Percentiles rank a stretch among this genome's conserved stretches.
These are phyloP conservation scores for Microctenopoma steveboyesi DNA, from an alignment of 2,797 vertebrate genomes.

Conservation along the genomic window DNA sequence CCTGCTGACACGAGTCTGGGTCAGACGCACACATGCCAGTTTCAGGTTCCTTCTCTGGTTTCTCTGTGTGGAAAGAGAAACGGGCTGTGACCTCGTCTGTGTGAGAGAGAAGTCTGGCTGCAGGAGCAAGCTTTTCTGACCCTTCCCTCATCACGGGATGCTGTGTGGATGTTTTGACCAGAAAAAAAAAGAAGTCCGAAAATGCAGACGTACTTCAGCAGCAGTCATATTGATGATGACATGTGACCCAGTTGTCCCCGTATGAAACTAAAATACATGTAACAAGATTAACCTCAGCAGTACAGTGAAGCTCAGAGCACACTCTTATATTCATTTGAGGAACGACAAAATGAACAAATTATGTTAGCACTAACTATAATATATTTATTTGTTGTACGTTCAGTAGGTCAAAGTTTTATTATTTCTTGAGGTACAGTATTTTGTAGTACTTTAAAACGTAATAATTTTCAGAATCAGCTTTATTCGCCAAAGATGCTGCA, in stretches of 20 bases:
- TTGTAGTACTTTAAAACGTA: too few relatives aligned
- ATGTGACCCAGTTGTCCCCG: neutral
- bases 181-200: constrained; percentile 18
- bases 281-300: too few relatives aligned
- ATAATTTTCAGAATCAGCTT: too few relatives aligned
- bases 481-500: too few relatives aligned
- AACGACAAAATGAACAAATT: neutral
- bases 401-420: too few relatives aligned
- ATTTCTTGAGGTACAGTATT: too few relatives aligned
- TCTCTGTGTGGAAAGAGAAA: constrained; percentile 23
- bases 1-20: constrained; percentile 32
- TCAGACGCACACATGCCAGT: constrained; percentile 8
- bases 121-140: constrained; percentile 33
- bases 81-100: neutral
- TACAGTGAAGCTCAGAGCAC: neutral
- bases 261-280: too few relatives aligned
- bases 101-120: constrained; percentile 29
- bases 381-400: too few relatives aligned
- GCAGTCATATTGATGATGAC: constrained; percentile 4
- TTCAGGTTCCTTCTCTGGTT: constrained; percentile 66
- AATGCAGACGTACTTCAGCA: constrained; percentile 31
- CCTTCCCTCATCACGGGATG: constrained; percentile 27
- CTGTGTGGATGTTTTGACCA: constrained; percentile 34
- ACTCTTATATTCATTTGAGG: too few relatives aligned
- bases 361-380: too few relatives aligned